Evolutionary conservation across 1,140 invertebrate species (phyloP), one percentile per base, ranked within the genome.

Genomic region (Adoxophyes honmai): DNA sequence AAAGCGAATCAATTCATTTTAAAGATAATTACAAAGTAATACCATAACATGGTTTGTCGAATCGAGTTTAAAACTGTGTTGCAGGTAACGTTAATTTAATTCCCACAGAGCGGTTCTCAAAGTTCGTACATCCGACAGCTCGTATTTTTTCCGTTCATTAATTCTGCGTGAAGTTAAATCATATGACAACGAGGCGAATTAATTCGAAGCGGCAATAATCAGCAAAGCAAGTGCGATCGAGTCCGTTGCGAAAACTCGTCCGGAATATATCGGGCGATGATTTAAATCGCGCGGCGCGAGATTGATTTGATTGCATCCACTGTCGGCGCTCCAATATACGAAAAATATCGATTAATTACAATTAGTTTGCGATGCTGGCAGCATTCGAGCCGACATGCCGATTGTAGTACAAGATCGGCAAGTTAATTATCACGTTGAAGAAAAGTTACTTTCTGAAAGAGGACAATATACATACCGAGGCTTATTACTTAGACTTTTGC

Each of bases 211-310:
- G 60, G 66, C 60, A 68, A 70, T 71, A 64, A 66, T 73, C 64
- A 60, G 60, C 66, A 59, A 60, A 59, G 67, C 59, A 60, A 59
- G 67, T 66, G 21, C 39, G 66, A 63, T 63, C 66, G 61, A 67
- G 60, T 68, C 57, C 54, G 66, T 77, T 75, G 66, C 68, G 64
- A 75, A 73, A 78, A 73, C 70, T 78, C 62, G 70, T 73, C 53
- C 62, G 62, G 61, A 69, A 69, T 62, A 48, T 28, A 48, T 33
- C 42, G 42, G 42, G 8, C 62, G 64, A 55, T 73, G 53, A 72
- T 70, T 70, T 68, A 68, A 59, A 66, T 63, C 52, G n/a, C 34
- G 56, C 7, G 18, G 16, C 16, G 2, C n/a, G 42, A 48, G 42
- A 48, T 48, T 33, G 42, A 48, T 48, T 28, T 18, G 42, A 48